Evolutionary conservation across 2,113 vertebrate genomes (phyloP), one percentile per base, ranked within the genome.

Genomic region (Chiloscyllium plagiosum): DNA sequence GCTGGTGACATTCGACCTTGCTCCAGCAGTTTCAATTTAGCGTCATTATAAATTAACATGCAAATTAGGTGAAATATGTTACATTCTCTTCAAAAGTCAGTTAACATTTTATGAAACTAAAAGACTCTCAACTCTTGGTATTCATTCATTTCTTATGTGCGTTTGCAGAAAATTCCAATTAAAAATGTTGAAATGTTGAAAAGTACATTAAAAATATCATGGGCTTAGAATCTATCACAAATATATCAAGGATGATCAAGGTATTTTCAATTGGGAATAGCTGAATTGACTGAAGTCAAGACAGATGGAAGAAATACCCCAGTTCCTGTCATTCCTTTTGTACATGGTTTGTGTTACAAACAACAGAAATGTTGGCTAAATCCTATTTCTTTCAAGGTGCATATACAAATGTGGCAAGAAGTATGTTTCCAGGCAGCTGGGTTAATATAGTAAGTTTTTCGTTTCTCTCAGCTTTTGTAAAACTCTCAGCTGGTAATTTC

Each of bases 311-410:
- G 66, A 93, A 93, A 93, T 66, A n/a, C 89, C 66, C 66, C n/a
- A 22, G n/a, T 68, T 93, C 89, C 89, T 93, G 89, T 93, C 89
- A 37, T 93, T 93, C 56, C 29, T 93, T 93, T 61, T 93, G 89
- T 93, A 65, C 5, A 56, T 61, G 52, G 61, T 93, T 92, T 93
- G 61, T 93, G 65, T 66, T 68, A 92, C 61, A 17, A 68, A 33
- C 33, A 37, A 66, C 89, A 42, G 89, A 66, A 83, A 93, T 68
- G 37, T 93, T 33, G 66, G 61, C 89, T 66, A 66, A 66, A 93
- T 66, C 89, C 89, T 66, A 37, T 42, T 93, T 66, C 89, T 93
- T 66, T 93, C n/a, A 66, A 65, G 66, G 61, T 68, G 66, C 89
- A 66, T 68, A 93, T 93, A 93, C 89, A 93, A 68, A 68, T 93